Base-by-base conservation (phyloP, 2,888 invertebrate genomes). In the Euplagia quadripunctaria region DNA sequence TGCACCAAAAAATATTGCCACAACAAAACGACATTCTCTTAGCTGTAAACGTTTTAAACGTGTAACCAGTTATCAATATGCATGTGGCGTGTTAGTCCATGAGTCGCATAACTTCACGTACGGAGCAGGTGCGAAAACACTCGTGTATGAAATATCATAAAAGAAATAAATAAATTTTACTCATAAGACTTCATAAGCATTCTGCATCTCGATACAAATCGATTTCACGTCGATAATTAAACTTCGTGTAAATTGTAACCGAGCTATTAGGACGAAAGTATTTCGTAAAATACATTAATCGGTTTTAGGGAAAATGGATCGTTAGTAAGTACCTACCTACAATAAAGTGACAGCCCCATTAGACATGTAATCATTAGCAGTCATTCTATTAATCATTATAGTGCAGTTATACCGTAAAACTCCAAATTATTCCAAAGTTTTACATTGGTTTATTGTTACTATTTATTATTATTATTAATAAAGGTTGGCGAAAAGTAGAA, bases 101-200 rank as follows among this genome's bases (percentile, higher is more conserved):
- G 75, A 80, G 80, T 78, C 86, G 88, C 92, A 92, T 93, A 90
- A 78, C 86, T 83, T 79, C 88, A 91, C 92, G 92, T 90, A 87
- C 87, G 67, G 67, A 77, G 78, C 92, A 91, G 91, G 92, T 92
- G 93, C 89, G 81, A 88, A 89, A 85, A 80, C 82, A 81, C 74
- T 75, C 74, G 76, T 78, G 77, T 76, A 75, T 79, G 73, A 81
- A 79, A 79, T 79, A 75, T 72, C 64, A 73, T 70, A 71, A 74
- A 73, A 46, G 69, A 68, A 65, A 69, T 41, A 79, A 74, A 70
- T 64, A 49, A 65, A 8, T 70, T 49, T 61, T 70, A 58, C 68
- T 55, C 58, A 55, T 63, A 64, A 58, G 42, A 9, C 52, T 70
- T 58, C 66, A 70, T n/a, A 52, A 58, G 41, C 17, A 67, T 51